A percentile compares a stretch with the other conserved stretches of the same genome.
Conservation (phyloP, 2,797 vertebrate genomes). For the Synaphobranchus kaupii region DNA sequence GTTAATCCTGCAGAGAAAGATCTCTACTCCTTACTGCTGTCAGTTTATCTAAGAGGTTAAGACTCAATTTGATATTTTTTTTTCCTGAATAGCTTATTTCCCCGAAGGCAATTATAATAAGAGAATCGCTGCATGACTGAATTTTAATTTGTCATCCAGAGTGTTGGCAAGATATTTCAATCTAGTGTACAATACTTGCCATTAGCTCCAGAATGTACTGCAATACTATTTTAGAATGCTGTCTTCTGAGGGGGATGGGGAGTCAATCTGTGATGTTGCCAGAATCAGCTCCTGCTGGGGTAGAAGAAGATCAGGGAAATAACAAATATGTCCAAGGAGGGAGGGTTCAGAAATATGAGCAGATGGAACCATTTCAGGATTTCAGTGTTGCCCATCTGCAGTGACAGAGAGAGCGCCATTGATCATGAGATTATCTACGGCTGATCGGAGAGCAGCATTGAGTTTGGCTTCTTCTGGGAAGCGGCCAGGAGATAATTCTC, state of each 20-base stretch:
- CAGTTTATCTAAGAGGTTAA: slow-evolving; percentile 43
- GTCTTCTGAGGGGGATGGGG: background rate
- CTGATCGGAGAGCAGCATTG: background rate
- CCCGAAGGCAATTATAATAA: slow-evolving; percentile 54
- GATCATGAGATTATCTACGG: slow-evolving; percentile 10
- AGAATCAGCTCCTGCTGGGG: background rate
- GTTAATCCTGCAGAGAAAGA: slow-evolving; percentile 34
- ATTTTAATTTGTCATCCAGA: slow-evolving; percentile 57
- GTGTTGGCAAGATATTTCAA: slow-evolving; percentile 51
- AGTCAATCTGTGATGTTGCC: slow-evolving; percentile 3
- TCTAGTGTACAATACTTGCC: slow-evolving; percentile 46
- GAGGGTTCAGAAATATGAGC: background rate
- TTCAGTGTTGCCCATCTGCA: background rate
- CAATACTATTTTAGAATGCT: background rate
- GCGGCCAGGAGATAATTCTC: background rate
- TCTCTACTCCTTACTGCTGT: slow-evolving; percentile 32
- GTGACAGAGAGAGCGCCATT: slow-evolving; percentile 8
- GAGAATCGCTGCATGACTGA: slow-evolving; percentile 56
- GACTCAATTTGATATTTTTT: slow-evolving; percentile 45
- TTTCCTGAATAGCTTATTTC: slow-evolving; percentile 48
- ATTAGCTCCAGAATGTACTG: slow-evolving; percentile 35
- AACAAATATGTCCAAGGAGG: background rate
- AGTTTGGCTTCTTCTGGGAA: background rate
- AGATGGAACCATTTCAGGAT: slow-evolving; percentile 9
- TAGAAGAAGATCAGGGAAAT: slow-evolving; percentile 1